These are phyloP conservation scores for Psittacula echo DNA, from an alignment of 2,797 vertebrate species.

Conservation along the genomic window DNA sequence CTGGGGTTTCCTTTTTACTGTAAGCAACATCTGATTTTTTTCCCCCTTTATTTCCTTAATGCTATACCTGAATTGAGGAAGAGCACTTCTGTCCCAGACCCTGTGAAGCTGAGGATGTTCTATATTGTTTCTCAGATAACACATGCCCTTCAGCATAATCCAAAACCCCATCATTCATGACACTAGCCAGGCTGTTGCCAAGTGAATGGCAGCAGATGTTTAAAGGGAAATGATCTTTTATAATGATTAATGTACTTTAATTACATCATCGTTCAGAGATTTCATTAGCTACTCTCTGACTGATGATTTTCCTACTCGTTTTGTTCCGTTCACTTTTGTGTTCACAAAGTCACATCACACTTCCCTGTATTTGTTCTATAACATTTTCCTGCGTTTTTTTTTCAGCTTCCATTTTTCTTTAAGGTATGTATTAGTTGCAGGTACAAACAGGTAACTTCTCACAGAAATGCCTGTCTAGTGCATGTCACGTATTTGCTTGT, in stretches of 20 bases:
- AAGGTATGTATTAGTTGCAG: neutral
- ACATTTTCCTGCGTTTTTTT: neutral
- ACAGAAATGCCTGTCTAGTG: neutral
- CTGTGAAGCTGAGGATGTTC: constrained; percentile 2
- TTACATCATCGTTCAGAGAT: constrained; percentile 62
- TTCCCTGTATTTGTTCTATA: neutral
- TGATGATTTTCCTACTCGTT: constrained; percentile 32
- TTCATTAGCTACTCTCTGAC: constrained; percentile 36
- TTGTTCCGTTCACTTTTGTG: constrained; percentile 1
- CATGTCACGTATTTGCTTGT: neutral
- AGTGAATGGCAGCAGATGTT: constrained; percentile 72
- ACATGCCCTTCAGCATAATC: constrained; percentile 48
- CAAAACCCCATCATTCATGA: constrained; percentile 48
- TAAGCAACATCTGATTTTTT: neutral
- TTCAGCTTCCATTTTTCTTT: neutral
- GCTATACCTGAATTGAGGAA: neutral
- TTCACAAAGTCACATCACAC: neutral
- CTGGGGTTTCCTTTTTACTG: neutral
- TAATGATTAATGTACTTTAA: constrained; percentile 67
- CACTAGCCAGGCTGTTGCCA: constrained; percentile 55
- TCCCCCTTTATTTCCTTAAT: neutral
- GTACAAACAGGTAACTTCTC: constrained; percentile 33
- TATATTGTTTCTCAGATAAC: constrained; percentile 49
- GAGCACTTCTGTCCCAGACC: neutral
- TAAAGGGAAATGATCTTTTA: constrained; percentile 60